Evolutionary conservation across 2,113 vertebrate species (phyloP), one percentile per base, ranked within the genome.

Genomic region (Gallinago jamesoni): DNA sequence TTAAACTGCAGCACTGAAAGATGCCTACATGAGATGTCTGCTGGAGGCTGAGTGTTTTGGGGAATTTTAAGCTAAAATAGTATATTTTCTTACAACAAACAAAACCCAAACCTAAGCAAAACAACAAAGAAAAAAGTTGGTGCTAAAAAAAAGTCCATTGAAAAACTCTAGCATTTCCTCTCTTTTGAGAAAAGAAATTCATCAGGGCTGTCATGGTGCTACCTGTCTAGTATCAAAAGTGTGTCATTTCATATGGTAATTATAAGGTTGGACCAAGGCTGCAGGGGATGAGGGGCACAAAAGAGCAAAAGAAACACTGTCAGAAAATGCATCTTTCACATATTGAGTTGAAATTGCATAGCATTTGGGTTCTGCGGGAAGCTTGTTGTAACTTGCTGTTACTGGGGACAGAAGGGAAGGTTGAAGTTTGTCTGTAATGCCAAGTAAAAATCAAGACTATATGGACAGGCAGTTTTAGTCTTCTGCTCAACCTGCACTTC

Each of bases 401-500:
- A 56, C 33, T 31, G 48, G 55, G 73, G 56, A 62, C 14, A 69
- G 17, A 57, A 86, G 13, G 3, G 12, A 80, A 92, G 25, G 33
- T 5, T 84, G 31, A 90, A 84, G 6, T 78, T 67, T 92, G 39
- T 70, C 72, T 93, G 43, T 33, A 76, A 76, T 76, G 56, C 7
- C 72, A 78, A 89, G 23, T 52, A 17, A 91, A 92, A 89, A 87
- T 48, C 47, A 78, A 60, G 48, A 59, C 35, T 78, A 50, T 80
- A 53, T 37, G 68, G 83, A 69, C 14, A 57, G 1, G 1, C 37
- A 88, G 13, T 63, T 80, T 90, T 23, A 83, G 28, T 69, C 59
- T 89, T 78, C 59, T 90, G 69, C 80, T 87, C 93, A 97, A 78
- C 60, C 84, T 91, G 89, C 52, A 64, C 66, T 95, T 94, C 66